Base-by-base conservation (phyloP, 2,113 vertebrate species). In the Hippocampus zosterae region DNA sequence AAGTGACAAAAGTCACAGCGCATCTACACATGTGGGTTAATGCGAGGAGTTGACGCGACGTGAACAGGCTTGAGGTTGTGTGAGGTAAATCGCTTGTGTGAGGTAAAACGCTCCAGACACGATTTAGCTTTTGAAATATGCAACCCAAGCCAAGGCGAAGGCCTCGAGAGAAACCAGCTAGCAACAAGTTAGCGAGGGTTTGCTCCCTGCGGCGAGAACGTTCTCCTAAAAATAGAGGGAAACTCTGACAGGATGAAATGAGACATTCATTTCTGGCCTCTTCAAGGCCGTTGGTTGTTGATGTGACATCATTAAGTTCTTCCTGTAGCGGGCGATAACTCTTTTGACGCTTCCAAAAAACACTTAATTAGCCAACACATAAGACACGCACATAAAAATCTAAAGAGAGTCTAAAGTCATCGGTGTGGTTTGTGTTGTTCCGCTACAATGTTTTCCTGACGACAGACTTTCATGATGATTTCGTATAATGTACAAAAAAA, bases 291-390 rank as follows among this genome's bases (percentile, higher is more conserved):
- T 42, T 63, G 37, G 37, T 41, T 63, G 61, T 23, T 63, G 61
- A 41, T 62, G 56, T 40, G 52, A 63, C 62, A 86, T 78, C 62
- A 62, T 41, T 44, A 71, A 79, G 21, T 69, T 81, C 61, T 57
- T 74, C 75, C 76, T 70, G 52, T 74, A 11, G 57, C 68, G 65
- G 72, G 71, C 78, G 82, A 84, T 75, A 82, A 78, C 27, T 73
- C 67, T 74, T 81, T 68, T 62, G 60, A 76, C 81, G 69, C 63
- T 80, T 67, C 84, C 71, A 75, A 70, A 69, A 69, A 69, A 67
- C 67, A 73, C 71, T 67, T 74, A 88, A 84, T 89, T 85, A 85
- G 75, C 66, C 65, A 74, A 74, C 79, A 69, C 84, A 80, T 87
- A 86, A 85, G 81, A 81, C 71, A 76, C 65, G 52, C 74, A 84